Percentiles rank a stretch among this genome's conserved stretches.
Evolutionary conservation across 2,797 vertebrate species (phyloP).

Genomic region (Sebastiscus albofasciatus): DNA sequence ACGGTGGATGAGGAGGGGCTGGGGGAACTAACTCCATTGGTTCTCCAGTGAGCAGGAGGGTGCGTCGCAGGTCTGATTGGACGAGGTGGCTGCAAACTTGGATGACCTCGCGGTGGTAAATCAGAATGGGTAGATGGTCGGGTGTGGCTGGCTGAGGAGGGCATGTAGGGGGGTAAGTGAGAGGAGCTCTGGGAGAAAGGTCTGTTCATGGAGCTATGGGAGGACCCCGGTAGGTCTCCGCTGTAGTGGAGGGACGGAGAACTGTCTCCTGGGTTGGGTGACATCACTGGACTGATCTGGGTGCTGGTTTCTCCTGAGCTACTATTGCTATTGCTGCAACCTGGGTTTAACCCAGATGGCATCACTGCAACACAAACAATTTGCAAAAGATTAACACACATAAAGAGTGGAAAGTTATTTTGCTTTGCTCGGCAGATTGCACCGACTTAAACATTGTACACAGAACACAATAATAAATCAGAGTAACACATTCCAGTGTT

Average conservation of each 20-base stretch:
- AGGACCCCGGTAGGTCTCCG: conserved; percentile 55
- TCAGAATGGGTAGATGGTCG: conserved; percentile 26
- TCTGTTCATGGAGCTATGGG: conserved; percentile 38
- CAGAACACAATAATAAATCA: background rate
- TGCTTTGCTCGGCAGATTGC: background rate
- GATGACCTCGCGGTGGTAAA: conserved; percentile 36
- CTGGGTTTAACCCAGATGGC: conserved; percentile 63
- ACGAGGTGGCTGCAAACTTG: conserved; percentile 48
- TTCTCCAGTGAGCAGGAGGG: conserved; percentile 5
- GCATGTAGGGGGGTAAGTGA: conserved; percentile 19
- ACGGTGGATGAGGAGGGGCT: conserved; percentile 34
- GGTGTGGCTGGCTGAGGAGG: conserved; percentile 24
- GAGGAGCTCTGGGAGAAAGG: conserved; percentile 52
- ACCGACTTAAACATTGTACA: background rate
- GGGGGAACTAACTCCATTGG: conserved; percentile 25
- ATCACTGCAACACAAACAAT: conserved; percentile 76
- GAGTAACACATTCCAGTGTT: background rate
- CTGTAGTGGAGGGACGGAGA: conserved; percentile 42
- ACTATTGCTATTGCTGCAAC: conserved; percentile 35
- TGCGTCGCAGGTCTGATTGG: conserved; percentile 37
- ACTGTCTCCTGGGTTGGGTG: conserved; percentile 62
- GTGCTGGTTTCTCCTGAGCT: conserved; percentile 61
- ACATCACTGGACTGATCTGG: conserved; percentile 39
- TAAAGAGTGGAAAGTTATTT: background rate
- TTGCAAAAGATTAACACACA: background rate